Evolutionary conservation across 2,797 vertebrate species (phyloP).

Genomic region (Lateolabrax maculatus): DNA sequence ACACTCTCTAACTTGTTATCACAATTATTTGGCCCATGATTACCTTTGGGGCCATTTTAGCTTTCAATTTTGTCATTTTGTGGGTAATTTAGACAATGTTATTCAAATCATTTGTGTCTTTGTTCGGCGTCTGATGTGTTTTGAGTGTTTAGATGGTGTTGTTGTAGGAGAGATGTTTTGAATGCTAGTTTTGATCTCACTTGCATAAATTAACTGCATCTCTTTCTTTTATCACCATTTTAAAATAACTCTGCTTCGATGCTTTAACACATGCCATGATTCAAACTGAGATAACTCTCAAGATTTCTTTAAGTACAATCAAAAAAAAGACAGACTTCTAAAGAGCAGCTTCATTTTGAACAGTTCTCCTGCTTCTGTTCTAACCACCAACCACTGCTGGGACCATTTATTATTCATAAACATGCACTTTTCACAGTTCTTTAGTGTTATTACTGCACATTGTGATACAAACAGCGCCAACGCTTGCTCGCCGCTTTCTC

Average conservation of each 20-base stretch:
- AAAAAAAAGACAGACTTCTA: not conserved
- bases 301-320: not conserved
- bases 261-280: not conserved
- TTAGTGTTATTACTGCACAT: conserved; percentile 28
- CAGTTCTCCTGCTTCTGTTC: not conserved
- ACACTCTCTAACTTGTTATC: not conserved
- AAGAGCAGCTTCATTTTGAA: not conserved
- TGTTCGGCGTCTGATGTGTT: not conserved
- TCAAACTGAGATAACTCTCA: not conserved
- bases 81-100: not conserved
- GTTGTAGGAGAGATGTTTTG: not conserved
- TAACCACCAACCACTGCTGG: not conserved
- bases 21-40: not conserved
- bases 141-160: not conserved
- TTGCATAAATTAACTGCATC: conserved; percentile 11
- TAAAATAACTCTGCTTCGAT: not conserved
- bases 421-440: conserved; percentile 21
- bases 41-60: not conserved
- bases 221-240: not conserved
- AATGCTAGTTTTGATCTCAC: conserved; percentile 7
- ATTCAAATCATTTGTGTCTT: not conserved
- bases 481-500: conserved; percentile 14
- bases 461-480: conserved; percentile 2
- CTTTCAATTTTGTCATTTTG: not conserved
- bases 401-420: conserved; percentile 50